These are phyloP conservation scores for Spilogale gracilis DNA, from an alignment of 2,113 vertebrate genomes.

Conservation along the genomic window DNA sequence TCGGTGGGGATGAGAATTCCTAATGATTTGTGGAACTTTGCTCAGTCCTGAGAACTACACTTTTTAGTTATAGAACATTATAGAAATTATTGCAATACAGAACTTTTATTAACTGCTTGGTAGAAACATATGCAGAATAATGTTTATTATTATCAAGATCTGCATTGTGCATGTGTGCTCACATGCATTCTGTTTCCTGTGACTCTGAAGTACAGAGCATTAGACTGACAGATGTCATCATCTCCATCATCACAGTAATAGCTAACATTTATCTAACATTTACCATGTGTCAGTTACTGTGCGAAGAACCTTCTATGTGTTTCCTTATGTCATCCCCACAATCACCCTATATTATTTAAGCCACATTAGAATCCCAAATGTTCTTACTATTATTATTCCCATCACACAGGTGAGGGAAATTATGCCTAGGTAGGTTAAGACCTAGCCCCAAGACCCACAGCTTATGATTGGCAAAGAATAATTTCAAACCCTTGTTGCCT, in stretches of 20 bases:
- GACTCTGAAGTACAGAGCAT: neutral
- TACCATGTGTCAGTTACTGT: constrained; percentile 23
- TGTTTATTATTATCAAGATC: constrained; percentile 36
- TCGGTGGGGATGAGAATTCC: constrained; percentile 57
- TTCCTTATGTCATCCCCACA: neutral
- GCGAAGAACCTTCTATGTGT: neutral
- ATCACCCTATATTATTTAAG: neutral
- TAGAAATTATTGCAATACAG: constrained; percentile 37
- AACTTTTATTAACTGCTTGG: constrained; percentile 17
- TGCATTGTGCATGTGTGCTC: neutral
- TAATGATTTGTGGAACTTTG: constrained; percentile 57
- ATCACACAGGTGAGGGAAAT: neutral
- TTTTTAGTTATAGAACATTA: neutral
- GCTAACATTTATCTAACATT: constrained; percentile 25
- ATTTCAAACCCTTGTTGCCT: neutral
- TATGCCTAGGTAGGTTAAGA: neutral
- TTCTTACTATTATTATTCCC: neutral
- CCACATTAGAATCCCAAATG: neutral
- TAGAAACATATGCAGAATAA: constrained; percentile 1
- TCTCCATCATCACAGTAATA: constrained; percentile 24
- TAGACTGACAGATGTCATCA: neutral
- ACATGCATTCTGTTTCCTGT: neutral
- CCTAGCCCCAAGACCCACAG: neutral
- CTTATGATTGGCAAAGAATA: neutral
- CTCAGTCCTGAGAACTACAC: neutral